Evolutionary conservation across 2,113 vertebrate genomes (phyloP), one percentile per base, ranked within the genome.

Genomic region (Pseudonaja textilis): DNA sequence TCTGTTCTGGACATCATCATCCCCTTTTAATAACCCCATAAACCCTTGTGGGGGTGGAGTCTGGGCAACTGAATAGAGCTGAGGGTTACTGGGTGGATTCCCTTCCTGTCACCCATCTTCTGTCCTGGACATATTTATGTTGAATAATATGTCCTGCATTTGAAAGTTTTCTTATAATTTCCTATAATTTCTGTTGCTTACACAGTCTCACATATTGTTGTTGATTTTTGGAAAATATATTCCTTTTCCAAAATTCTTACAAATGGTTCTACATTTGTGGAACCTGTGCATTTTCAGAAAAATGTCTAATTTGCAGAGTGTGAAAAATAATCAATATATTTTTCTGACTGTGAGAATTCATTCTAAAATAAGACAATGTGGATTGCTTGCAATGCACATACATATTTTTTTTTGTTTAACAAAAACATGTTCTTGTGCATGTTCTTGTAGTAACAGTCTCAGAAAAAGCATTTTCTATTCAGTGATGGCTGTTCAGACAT

Each of bases 211-310:
- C 0, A 0, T 2, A 93, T 88, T 87, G 94, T 93, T 92, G 92
- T 94, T 54, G 94, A 93, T 88, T 87, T 61, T 42, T 59, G 92
- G 92, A 93, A 95, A 96, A 91, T 47, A 23, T n/a, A 54, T 69
- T 90, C 61, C 86, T 56, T 94, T 95, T 94, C 91, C 93, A 91
- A 92, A 94, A 87, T 96, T 96, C 91, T 89, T 96, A 95, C 92
- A 97, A 91, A 54, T 45, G 2, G 0, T 0, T 7, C 87, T 93
- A 93, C 95, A 95, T 96, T 94, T 97, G 95, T 95, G 18, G 88
- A 97, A 96, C 56, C 20, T 57, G 93, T 91, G 94, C 0, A 86
- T 95, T 96, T 97, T 92, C 90, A 95, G 61, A 8, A 3, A 57
- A 11, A 1, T 90, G 23, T 95, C 92, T 85, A 47, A 92, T 91